A percentile compares a stretch with the other conserved stretches of the same genome.
These are phyloP conservation scores for Drosophila sucinea DNA, from an alignment of 1,140 invertebrate genomes.

Conservation along the genomic window DNA sequence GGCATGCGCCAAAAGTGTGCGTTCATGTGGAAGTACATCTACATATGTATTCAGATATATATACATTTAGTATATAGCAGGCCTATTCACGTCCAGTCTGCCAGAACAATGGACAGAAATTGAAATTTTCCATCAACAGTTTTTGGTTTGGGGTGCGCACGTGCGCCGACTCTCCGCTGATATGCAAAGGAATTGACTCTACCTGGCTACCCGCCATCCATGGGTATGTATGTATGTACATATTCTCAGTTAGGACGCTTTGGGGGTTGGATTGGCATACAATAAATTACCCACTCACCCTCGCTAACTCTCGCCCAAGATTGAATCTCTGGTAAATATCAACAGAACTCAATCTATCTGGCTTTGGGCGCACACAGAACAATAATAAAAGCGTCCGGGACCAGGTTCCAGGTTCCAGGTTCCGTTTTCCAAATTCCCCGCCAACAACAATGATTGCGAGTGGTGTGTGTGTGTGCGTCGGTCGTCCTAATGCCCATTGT, in stretches of 20 bases:
- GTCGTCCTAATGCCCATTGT: slow-evolving; percentile 21
- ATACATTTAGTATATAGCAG: neutral
- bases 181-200: slow-evolving; percentile 21
- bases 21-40: slow-evolving; percentile 23
- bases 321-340: slow-evolving; percentile 28
- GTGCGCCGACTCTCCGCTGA: slow-evolving; percentile 1
- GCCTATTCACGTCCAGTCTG: slow-evolving; percentile 37
- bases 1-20: slow-evolving; percentile 68
- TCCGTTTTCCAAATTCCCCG: slow-evolving; percentile 17
- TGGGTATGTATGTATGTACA: neutral
- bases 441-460: slow-evolving; percentile 37
- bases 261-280: slow-evolving; percentile 9
- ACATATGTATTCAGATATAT: neutral
- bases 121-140: slow-evolving; percentile 41
- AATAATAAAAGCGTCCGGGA: slow-evolving; percentile 12
- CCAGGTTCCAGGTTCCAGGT: neutral
- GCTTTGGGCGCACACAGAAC: slow-evolving; percentile 32
- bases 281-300: slow-evolving; percentile 38
- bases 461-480: slow-evolving; percentile 16
- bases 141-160: slow-evolving; percentile 31
- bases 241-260: slow-evolving; percentile 5
- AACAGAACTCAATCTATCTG: slow-evolving; percentile 47
- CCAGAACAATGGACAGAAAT: slow-evolving; percentile 45
- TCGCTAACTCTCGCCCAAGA: slow-evolving; percentile 8
- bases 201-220: slow-evolving; percentile 1